These are phyloP conservation scores for Arenaria interpres DNA, from an alignment of 2,113 vertebrate species.

Conservation along the genomic window DNA sequence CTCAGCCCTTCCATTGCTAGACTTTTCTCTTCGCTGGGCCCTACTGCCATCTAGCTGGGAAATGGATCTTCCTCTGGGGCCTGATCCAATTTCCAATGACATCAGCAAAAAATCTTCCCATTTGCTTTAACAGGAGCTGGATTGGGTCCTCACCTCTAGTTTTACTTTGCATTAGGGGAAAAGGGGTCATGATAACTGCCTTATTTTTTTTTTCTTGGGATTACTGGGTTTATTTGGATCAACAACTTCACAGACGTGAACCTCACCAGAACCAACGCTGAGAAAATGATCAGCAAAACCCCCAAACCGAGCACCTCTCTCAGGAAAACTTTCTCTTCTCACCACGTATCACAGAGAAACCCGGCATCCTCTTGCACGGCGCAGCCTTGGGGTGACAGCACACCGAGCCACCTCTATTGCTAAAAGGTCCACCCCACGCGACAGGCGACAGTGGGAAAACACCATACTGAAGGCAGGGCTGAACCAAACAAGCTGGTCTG, in stretches of 20 bases:
- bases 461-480: background rate
- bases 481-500: background rate
- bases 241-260: background rate
- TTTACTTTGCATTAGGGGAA: background rate
- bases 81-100: conserved; percentile 29
- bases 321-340: background rate
- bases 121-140: background rate
- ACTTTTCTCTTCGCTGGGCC: conserved; percentile 51
- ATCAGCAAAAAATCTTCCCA: conserved; percentile 23
- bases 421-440: background rate
- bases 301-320: background rate
- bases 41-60: conserved; percentile 69
- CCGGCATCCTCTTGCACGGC: background rate
- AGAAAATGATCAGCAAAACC: background rate
- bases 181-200: background rate
- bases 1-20: conserved; percentile 32
- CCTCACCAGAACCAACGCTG: background rate
- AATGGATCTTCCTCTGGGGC: conserved; percentile 65
- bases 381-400: background rate
- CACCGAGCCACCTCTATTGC: background rate
- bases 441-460: background rate
- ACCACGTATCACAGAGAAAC: background rate
- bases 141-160: background rate
- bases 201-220: background rate
- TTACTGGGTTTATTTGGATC: background rate